Evolutionary conservation across 2,888 invertebrate genomes (phyloP), one percentile per base, ranked within the genome.

Genomic region (Mesorhabditis belari): DNA sequence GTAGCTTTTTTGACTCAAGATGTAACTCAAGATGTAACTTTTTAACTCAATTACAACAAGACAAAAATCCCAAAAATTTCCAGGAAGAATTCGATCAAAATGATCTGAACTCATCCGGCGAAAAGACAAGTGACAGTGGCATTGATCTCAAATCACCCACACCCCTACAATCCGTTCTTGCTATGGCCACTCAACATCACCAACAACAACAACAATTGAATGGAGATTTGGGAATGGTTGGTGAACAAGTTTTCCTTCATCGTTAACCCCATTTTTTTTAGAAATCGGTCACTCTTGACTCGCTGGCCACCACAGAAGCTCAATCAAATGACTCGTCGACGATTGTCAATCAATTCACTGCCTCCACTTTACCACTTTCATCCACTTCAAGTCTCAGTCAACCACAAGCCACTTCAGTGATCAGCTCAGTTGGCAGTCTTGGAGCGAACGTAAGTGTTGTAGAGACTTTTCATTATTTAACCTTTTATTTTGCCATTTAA

Each of bases 381-480:
- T 23, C 65, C 17, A n/a, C 65, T 9, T 55, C 61, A 6, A 49
- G 58, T 28, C 64, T 64, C 53, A 60, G 60, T 21, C 73, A 70
- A n/a, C 44, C 44, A 9, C 44, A 35, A 29, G 59, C 73, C n/a
- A 69, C 70, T 21, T 68, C 70, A 6, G 73, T 73, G 26, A 73
- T 73, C 50, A 68, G 71, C 9, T 60, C 66, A 5, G 69, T 69
- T 27, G 71, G 69, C 12, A 55, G 63, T n/a, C 60, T 71, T 21
- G 61, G 63, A 17, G 12, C 12, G 44, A 35, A 35, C n/a, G 44
- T n/a, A n/a, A n/a, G n/a, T n/a, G n/a, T n/a, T n/a, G n/a, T n/a
- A n/a, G n/a, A n/a, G n/a, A n/a, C n/a, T n/a, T n/a, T n/a, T n/a
- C n/a, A n/a, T n/a, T n/a, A n/a, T n/a, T n/a, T n/a, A n/a, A n/a